Evolutionary conservation across 2,797 vertebrate species (phyloP), one percentile per base, ranked within the genome.

Genomic region (Chromobotia macracanthus): DNA sequence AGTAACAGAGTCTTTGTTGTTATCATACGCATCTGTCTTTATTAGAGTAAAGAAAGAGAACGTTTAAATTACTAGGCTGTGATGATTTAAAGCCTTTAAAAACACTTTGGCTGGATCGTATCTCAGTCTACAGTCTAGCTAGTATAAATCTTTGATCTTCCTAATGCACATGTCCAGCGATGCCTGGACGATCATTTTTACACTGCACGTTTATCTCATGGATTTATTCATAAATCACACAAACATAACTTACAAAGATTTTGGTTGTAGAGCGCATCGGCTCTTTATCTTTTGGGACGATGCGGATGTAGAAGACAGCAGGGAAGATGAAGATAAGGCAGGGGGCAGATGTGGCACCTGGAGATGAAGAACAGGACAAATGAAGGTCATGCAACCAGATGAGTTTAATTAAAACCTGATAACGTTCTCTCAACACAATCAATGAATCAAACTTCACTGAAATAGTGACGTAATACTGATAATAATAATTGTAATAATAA

Each of bases 261-360:
- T 99, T 99, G 9, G 95, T 94, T 18, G 77, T 80, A 5, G 98
- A 99, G 75, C 61, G 94, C 86, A 93, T 90, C 0, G 98, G 96
- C 82, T 99, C 97, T 13, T 95, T 93, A n/a, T 98, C 97, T 63
- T 92, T 94, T 81, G 98, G 96, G 86, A 99, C 90, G 15, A 99
- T 99, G 68, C 96, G 96, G 85, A 99, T 98, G 90, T 99, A 99
- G 92, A 99, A 99, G 83, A 97, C 90, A 56, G 97, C 97, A 0
- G 97, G 98, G 87, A 99, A 99, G 91, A 99, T 99, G 92, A 99
- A 99, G 89, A 99, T 99, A 87, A 99, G 96, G 88, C 97, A 99
- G 0, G 98, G 97, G 82, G 97, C 97, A 0, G 97, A 99, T 0
- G 98, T 99, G 80, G 97, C 97, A 88, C 98, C 98, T 99, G 90